phyloP scores from a whole-genome alignment of 1,140 invertebrate species.

The Sipha flava region DNA sequence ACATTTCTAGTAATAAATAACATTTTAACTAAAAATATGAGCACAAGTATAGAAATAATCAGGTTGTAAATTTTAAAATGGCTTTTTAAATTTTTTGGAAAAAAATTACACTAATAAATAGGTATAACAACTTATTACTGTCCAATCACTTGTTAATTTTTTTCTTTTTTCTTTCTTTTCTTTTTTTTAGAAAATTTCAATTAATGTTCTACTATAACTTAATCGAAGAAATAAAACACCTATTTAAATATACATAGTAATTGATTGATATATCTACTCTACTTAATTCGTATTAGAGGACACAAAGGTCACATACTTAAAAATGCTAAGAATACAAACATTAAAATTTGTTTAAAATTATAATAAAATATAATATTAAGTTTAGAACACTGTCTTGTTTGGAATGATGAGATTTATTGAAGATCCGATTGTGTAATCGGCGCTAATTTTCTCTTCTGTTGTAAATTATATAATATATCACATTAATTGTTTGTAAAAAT shows the following conservation, averaged over 20 bases:
- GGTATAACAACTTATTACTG: constrained; percentile 11
- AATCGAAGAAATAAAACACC: background rate
- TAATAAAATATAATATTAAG: constrained; percentile 17
- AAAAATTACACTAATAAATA: background rate
- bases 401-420: constrained; percentile 27
- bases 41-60: constrained; percentile 13
- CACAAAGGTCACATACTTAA: constrained; percentile 27
- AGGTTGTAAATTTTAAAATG: background rate
- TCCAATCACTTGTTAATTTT: background rate
- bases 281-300: constrained; percentile 32
- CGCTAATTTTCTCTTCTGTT: constrained; percentile 7
- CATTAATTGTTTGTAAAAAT: constrained; percentile 26
- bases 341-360: constrained; percentile 23
- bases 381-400: constrained; percentile 27
- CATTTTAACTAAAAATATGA: constrained; percentile 26
- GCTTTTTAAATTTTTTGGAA: background rate
- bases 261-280: constrained; percentile 20
- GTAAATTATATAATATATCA: constrained; percentile 3
- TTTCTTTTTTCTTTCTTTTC: background rate
- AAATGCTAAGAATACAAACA: constrained; percentile 15
- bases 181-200: background rate
- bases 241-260: constrained; percentile 10
- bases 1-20: constrained; percentile 26
- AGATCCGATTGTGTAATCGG: background rate
- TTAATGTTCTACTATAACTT: background rate